Conservation (phyloP, 2,888 invertebrate genomes). For the Athrips mouffetella region DNA sequence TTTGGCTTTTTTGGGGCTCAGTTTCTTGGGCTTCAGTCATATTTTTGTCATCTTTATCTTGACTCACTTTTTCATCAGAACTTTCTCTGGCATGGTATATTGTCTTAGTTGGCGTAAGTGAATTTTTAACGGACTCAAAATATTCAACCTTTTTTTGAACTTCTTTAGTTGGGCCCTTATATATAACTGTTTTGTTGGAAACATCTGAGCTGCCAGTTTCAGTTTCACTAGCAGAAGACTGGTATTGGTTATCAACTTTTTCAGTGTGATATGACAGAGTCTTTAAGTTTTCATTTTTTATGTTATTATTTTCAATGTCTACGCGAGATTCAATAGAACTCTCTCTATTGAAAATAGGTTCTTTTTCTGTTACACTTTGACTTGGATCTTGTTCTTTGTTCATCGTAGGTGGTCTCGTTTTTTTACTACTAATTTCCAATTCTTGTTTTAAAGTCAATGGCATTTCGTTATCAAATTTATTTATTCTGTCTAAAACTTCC, state of each 20-base stretch:
- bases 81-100: slow-evolving; percentile 76
- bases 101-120: slow-evolving; percentile 64
- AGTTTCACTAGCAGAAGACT: slow-evolving; percentile 80
- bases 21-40: slow-evolving; percentile 30
- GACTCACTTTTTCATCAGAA: slow-evolving; percentile 66
- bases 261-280: slow-evolving; percentile 43
- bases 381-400: no score
- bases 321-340: slow-evolving; percentile 15
- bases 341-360: slow-evolving; percentile 16
- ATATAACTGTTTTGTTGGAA: slow-evolving; percentile 83
- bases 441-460: slow-evolving; percentile 64
- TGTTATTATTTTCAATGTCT: slow-evolving; percentile 53
- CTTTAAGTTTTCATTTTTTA: slow-evolving; percentile 67
- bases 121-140: slow-evolving; percentile 83
- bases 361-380: slow-evolving; percentile 12
- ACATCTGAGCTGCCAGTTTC: slow-evolving; percentile 86
- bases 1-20: slow-evolving; percentile 45
- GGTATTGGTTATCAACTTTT: slow-evolving; percentile 51
- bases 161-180: slow-evolving; percentile 78
- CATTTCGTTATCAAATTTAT: slow-evolving; percentile 53
- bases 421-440: slow-evolving; percentile 72
- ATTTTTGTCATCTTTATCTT: slow-evolving; percentile 30
- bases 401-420: slow-evolving; percentile 4
- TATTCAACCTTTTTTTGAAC: slow-evolving; percentile 87
- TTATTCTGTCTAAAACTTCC: slow-evolving; percentile 83